Evolutionary conservation across 1,140 invertebrate genomes (phyloP), one percentile per base, ranked within the genome.

Genomic region (Megathymus violae): DNA sequence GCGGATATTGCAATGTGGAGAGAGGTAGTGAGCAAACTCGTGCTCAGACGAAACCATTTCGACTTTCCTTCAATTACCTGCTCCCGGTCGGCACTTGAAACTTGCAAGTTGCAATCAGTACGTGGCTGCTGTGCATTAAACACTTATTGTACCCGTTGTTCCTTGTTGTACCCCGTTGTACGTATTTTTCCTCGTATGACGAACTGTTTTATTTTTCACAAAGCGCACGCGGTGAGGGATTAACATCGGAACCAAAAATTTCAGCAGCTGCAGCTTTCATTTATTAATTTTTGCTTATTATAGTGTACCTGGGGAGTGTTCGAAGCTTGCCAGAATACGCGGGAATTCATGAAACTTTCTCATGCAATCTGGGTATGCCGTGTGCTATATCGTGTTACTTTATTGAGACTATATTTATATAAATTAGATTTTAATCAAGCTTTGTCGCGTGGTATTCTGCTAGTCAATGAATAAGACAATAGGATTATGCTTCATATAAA

Each of bases 1-100:
- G 69, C 83, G 83, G 83, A 88, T 88, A 88, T 88, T 88, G 76
- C 78, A 68, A 58, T 64, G 70, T 76, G 76, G 71, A 85, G 71
- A 85, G 85, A 76, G 84, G 71, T 71, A 74, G 80, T 78, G 78
- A 80, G 81, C 71, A 85, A 66, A 78, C 63, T 64, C 62, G 63
- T 64, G 62, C 69, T 62, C 70, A 64, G 62, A 70, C 44, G 44
- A 54, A 76, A 61, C 71, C 64, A 72, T 67, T 76, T 76, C 60
- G 67, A 76, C 65, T 80, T 79, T 74, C 72, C 70, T 69, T 72
- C 74, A 77, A 74, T 81, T 77, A 73, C 63, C 67, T 66, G 64
- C 64, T 66, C 62, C 69, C 58, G 67, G 62, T 31, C 22, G 34
- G 16, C 60, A 54, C 64, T 66, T 61, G 50, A 54, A 66, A 66